These are phyloP conservation scores for Pantherophis vulpinus DNA, from an alignment of 2,797 vertebrate species.

Conservation along the genomic window DNA sequence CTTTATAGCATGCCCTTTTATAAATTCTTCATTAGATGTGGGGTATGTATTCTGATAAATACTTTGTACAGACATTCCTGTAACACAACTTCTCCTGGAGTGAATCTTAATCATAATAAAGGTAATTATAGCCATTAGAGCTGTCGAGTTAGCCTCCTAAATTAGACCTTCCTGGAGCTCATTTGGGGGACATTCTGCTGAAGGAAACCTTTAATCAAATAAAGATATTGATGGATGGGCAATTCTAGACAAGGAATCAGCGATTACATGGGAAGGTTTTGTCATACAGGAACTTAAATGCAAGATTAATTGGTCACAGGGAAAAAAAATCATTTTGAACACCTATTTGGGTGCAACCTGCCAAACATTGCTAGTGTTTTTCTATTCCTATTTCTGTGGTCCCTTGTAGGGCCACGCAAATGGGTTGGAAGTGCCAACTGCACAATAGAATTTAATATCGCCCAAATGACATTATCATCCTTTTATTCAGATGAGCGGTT, in stretches of 20 bases:
- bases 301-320: constrained; percentile 9
- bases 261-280: constrained; percentile 5
- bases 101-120: constrained; percentile 25
- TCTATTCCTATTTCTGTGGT: background rate
- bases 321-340: background rate
- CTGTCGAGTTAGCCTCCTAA: constrained; percentile 6
- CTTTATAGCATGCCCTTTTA: background rate
- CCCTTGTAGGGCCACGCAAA: background rate
- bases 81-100: constrained; percentile 28
- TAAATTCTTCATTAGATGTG: constrained; percentile 7
- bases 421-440: background rate
- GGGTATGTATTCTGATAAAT: constrained; percentile 5
- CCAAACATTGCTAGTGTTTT: background rate
- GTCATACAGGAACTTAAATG: background rate
- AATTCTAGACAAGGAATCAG: constrained; percentile 22
- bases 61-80: background rate
- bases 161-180: background rate
- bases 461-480: background rate
- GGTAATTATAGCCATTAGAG: constrained; percentile 21
- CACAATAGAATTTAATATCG: background rate
- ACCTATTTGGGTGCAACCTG: background rate
- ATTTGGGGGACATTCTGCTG: constrained; percentile 6
- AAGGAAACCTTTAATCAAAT: constrained; percentile 21
- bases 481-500: background rate
- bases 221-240: constrained; percentile 18